Evolutionary conservation across 1,140 invertebrate species (phyloP).

Genomic region (Heliconius eleuchia): DNA sequence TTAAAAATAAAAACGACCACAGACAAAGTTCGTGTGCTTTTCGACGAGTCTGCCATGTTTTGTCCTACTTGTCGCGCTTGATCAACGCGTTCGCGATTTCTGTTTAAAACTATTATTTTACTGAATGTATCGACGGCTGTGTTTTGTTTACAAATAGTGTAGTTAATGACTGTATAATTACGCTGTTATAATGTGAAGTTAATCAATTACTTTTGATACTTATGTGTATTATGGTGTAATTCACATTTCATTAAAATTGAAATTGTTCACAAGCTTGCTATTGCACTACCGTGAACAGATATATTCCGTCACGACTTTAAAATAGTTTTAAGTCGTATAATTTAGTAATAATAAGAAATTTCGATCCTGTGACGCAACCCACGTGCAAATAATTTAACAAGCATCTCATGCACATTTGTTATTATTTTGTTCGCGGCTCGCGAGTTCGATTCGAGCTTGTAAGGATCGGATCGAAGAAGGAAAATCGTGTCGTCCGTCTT

Average conservation of each 20-base stretch:
- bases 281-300: slow-evolving; percentile 45
- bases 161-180: slow-evolving; percentile 66
- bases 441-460: slow-evolving; percentile 79
- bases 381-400: slow-evolving; percentile 79
- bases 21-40: slow-evolving; percentile 76
- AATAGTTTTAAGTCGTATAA: slow-evolving; percentile 45
- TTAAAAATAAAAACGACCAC: slow-evolving; percentile 70
- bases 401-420: slow-evolving; percentile 83
- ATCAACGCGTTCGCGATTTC: slow-evolving; percentile 77
- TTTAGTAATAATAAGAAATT: slow-evolving; percentile 34
- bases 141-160: slow-evolving; percentile 80
- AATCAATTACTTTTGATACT: slow-evolving; percentile 63
- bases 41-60: slow-evolving; percentile 80
- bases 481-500: slow-evolving; percentile 66
- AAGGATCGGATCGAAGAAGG: slow-evolving; percentile 68
- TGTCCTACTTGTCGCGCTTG: slow-evolving; percentile 81
- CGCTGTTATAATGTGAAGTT: slow-evolving; percentile 56
- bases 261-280: slow-evolving; percentile 65
- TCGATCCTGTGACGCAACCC: slow-evolving; percentile 70
- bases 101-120: slow-evolving; percentile 73
- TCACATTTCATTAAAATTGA: slow-evolving; percentile 73
- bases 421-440: slow-evolving; percentile 83
- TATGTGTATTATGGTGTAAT: slow-evolving; percentile 69
- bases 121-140: slow-evolving; percentile 75
- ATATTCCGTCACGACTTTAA: slow-evolving; percentile 55